Base-by-base conservation (phyloP, 2,113 vertebrate species). In the Anhinga anhinga region DNA sequence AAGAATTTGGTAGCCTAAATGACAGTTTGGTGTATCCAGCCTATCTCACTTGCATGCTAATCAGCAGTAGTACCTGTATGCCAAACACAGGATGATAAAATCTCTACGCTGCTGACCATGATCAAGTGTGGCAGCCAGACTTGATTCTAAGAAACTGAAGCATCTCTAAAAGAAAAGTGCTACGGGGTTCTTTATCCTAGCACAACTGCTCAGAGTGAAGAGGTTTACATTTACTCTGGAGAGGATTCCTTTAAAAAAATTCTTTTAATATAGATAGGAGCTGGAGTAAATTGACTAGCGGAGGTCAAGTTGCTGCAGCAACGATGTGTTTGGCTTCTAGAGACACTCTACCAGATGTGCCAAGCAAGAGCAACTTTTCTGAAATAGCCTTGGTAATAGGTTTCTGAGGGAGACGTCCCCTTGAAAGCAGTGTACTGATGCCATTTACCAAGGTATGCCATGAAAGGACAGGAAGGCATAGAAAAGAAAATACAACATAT, bases 381-480 rank as follows among this genome's bases (percentile, higher is more conserved):
- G 71, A 82, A 97, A 96, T 56, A 89, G 62, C 55, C 78, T 93
- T 96, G 88, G 77, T 93, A 95, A 96, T 69, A 88, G 83, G 81
- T 91, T 97, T 97, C 90, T 80, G 73, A 92, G 88, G 74, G 86
- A 97, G 67, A 20, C 15, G 4, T 77, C 63, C 70, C 52, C 73
- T 66, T 93, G 81, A 78, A 95, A 97, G 66, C 78, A 59, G 59
- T 52, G 32, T 69, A 94, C 50, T 72, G 50, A 86, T 84, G 77
- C 63, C 56, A 69, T 87, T 93, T 92, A 73, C 6, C 14, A 72
- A 92, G 73, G 88, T 92, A 78, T 44, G 61, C 66, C 58, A 76
- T 5, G 2, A 86, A 95, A 94, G 76, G 47, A 94, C 5, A 4
- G 55, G 45, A 95, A 97, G 56, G 74, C 58, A 55, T 78, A 82